Evolutionary conservation across 1,140 invertebrate species (phyloP).

Genomic region (Apis florea): DNA sequence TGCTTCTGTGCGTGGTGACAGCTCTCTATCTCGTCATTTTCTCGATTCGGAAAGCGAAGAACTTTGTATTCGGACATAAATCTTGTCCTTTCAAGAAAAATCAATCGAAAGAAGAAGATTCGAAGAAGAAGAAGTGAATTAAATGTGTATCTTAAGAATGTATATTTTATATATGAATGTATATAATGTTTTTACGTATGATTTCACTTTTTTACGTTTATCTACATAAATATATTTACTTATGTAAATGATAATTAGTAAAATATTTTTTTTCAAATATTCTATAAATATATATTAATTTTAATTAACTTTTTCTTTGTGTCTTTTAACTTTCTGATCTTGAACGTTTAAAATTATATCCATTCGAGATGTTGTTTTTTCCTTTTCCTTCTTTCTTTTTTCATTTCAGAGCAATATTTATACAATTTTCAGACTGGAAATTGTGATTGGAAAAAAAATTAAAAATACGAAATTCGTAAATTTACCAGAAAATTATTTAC

Average conservation of each 20-base stretch:
- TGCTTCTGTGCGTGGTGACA: not conserved
- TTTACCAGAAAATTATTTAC: too few relatives aligned
- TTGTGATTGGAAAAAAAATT: too few relatives aligned
- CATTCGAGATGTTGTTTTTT: too few relatives aligned
- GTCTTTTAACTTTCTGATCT: too few relatives aligned
- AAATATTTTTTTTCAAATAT: not conserved
- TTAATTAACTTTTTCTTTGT: too few relatives aligned
- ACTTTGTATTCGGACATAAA: not conserved
- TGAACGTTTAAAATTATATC: too few relatives aligned
- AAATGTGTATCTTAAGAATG: too few relatives aligned
- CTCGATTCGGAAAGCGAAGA: slow-evolving; percentile 33
- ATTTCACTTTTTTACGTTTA: not conserved
- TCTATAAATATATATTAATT: not conserved
- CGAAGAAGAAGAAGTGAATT: slow-evolving; percentile 47
- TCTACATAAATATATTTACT: too few relatives aligned
- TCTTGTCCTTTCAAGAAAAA: not conserved
- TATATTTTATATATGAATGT: not conserved
- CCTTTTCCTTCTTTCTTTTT: too few relatives aligned
- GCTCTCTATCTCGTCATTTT: slow-evolving; percentile 19
- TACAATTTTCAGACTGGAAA: too few relatives aligned
- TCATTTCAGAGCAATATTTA: too few relatives aligned
- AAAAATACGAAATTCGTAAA: too few relatives aligned
- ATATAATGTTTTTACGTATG: not conserved
- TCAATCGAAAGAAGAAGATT: slow-evolving; percentile 8
- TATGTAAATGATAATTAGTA: not conserved